Percentiles rank a stretch among this genome's conserved stretches.
Conservation (phyloP, 1,140 invertebrate genomes). For the Drosophila subobscura region DNA sequence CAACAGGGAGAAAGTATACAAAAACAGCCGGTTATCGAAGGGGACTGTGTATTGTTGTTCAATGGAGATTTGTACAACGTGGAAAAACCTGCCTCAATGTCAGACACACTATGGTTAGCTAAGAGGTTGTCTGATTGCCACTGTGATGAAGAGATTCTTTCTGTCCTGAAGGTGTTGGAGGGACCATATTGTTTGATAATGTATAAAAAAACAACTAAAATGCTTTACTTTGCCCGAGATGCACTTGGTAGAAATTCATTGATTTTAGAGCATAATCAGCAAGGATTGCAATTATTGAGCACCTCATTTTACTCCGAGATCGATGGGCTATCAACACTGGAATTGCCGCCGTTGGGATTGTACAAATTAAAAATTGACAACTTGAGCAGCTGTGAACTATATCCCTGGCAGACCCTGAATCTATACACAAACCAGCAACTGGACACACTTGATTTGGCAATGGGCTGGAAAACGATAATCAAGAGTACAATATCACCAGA, state of each 20-base stretch:
- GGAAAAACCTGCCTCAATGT: conserved; percentile 37
- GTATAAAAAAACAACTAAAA: conserved; percentile 86
- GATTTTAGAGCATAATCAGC: conserved; percentile 86
- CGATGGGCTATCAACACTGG: conserved; percentile 64
- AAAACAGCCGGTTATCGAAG: conserved; percentile 86
- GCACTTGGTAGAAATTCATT: conserved; percentile 93
- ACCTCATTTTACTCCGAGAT: conserved; percentile 81
- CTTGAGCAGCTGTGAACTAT: conserved; percentile 32
- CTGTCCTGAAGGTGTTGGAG: conserved; percentile 84
- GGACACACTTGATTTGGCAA: conserved; percentile 15
- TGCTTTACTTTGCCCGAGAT: conserved; percentile 94
- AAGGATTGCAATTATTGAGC: conserved; percentile 86
- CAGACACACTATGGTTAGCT: conserved; percentile 56
- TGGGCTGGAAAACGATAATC: conserved; percentile 39
- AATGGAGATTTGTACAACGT: conserved; percentile 92
- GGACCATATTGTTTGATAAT: conserved; percentile 95
- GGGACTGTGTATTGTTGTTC: conserved; percentile 88
- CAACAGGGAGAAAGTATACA: conserved; percentile 86
- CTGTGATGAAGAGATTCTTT: conserved; percentile 23
- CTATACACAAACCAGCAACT: conserved; percentile 36
- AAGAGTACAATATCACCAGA: conserved; percentile 21
- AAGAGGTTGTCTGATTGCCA: conserved; percentile 30
- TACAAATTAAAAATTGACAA: conserved; percentile 46
- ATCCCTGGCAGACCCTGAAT: conserved; percentile 57
- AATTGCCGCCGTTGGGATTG: conserved; percentile 88